A percentile compares a stretch with the other conserved stretches of the same genome.
Conservation (phyloP, 1,140 invertebrate species). For the Euglossa dilemma region DNA sequence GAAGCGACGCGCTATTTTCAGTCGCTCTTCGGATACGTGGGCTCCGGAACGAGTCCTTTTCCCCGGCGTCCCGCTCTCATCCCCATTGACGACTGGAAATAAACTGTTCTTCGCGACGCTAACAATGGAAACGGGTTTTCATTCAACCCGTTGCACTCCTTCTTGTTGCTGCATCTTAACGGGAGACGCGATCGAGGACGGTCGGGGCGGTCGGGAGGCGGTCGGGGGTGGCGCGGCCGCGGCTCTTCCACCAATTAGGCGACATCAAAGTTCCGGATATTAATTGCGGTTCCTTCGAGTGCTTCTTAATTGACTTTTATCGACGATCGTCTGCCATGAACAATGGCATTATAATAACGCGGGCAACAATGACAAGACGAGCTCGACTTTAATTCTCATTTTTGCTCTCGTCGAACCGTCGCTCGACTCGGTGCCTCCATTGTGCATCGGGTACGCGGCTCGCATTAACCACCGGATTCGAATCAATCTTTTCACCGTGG, state of each 20-base stretch:
- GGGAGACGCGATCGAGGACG: neutral
- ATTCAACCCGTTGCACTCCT: constrained; percentile 20
- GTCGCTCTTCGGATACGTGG: constrained; percentile 49
- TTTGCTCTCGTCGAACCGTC: neutral
- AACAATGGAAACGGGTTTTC: constrained; percentile 42
- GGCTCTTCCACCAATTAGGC: constrained; percentile 18
- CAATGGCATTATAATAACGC: constrained; percentile 11
- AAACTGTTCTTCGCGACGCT: constrained; percentile 26
- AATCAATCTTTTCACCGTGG: neutral
- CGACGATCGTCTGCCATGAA: neutral
- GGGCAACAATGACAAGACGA: neutral
- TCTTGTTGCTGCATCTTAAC: neutral
- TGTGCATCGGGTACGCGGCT: neutral
- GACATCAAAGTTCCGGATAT: neutral
- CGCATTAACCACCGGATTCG: neutral
- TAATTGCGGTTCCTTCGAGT: constrained; percentile 8
- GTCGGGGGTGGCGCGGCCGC: neutral
- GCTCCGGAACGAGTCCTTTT: constrained; percentile 46
- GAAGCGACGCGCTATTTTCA: constrained; percentile 65
- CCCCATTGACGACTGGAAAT: constrained; percentile 48
- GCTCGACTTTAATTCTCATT: neutral
- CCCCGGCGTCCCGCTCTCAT: neutral
- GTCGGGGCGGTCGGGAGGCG: neutral
- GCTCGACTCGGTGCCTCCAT: neutral
- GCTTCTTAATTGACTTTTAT: constrained; percentile 38